Evolutionary conservation across 2,797 vertebrate species (phyloP), one percentile per base, ranked within the genome.

Genomic region (Chromobotia macracanthus): DNA sequence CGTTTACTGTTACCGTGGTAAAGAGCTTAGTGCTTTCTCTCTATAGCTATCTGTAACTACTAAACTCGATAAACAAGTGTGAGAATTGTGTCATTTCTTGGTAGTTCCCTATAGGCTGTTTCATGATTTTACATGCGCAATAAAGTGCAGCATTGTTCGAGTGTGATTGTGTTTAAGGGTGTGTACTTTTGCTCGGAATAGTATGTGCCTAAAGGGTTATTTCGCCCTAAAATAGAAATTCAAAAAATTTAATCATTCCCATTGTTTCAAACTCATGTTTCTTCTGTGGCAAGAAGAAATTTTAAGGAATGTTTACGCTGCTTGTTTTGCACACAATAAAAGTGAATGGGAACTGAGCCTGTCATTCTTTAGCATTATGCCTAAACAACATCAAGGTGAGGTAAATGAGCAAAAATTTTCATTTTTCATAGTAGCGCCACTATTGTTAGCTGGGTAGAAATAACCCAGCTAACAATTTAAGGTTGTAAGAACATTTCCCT

Each of bases 1-100:
- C 72, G 74, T 82, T 68, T 72, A 72, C 70, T 63, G 67, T 78
- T 70, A 35, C 55, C 67, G 56, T 56, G 69, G 58, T 65, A 74
- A 77, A 80, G 31, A 38, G 60, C 67, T 53, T 77, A 72, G 35
- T 11, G 3, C 23, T 2, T 48, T 66, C 38, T 68, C 31, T 48
- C 41, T 2, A 23, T 77, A 25, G 66, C 79, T 64, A 70, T 71
- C 77, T 8, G 7, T 55, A 44, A 72, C 69, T 66, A 53, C 68
- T 72, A 79, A 79, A 79, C 69, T 41, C 50, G 72, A 70, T 83
- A 75, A 75, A 58, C 61, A 58, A 70, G 72, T 86, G 61, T 77
- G 83, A 65, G 79, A 58, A 79, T 79, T 72, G 68, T 55, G 68
- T 35, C 53, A 64, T 78, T 75, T 75, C 73, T 65, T 16, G 2